These are phyloP conservation scores for Hippotragus niger DNA, from an alignment of 2,113 vertebrate species.

Conservation along the genomic window DNA sequence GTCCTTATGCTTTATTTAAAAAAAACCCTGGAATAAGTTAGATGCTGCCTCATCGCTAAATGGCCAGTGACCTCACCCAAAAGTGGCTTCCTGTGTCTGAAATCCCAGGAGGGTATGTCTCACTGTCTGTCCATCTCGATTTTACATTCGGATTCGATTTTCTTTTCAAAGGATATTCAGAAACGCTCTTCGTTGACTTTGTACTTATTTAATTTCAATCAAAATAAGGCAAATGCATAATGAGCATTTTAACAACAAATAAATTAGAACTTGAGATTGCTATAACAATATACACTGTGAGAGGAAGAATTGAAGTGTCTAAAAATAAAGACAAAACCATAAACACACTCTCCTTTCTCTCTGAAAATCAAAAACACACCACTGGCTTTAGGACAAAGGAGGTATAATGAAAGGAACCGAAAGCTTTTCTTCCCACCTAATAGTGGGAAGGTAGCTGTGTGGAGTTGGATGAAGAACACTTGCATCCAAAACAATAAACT, in stretches of 20 bases:
- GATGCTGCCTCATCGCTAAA: background rate
- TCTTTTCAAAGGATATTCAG: background rate
- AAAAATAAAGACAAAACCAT: conserved; percentile 73
- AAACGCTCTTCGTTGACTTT: conserved; percentile 46
- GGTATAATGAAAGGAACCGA: conserved; percentile 44
- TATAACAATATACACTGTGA: conserved; percentile 73
- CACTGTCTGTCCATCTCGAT: background rate
- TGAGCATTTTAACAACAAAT: conserved; percentile 75
- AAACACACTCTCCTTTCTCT: conserved; percentile 57
- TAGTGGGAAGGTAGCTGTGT: conserved; percentile 48
- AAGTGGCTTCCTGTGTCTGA: background rate
- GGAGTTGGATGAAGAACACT: conserved; percentile 19
- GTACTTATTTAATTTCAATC: conserved; percentile 51
- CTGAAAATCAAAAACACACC: conserved; percentile 62
- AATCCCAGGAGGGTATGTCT: background rate
- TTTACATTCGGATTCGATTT: conserved; percentile 3
- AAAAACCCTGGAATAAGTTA: background rate
- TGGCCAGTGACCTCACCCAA: background rate
- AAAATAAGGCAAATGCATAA: conserved; percentile 68
- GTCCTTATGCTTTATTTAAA: background rate
- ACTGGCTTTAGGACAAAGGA: conserved; percentile 58
- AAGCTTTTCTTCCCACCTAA: conserved; percentile 58
- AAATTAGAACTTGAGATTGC: conserved; percentile 70
- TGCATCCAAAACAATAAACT: conserved; percentile 60
- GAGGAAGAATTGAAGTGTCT: conserved; percentile 60